Percentiles rank a stretch among this genome's conserved stretches.
phyloP scores from a whole-genome alignment of 2,113 vertebrate genomes.

The Microcebus murinus region DNA sequence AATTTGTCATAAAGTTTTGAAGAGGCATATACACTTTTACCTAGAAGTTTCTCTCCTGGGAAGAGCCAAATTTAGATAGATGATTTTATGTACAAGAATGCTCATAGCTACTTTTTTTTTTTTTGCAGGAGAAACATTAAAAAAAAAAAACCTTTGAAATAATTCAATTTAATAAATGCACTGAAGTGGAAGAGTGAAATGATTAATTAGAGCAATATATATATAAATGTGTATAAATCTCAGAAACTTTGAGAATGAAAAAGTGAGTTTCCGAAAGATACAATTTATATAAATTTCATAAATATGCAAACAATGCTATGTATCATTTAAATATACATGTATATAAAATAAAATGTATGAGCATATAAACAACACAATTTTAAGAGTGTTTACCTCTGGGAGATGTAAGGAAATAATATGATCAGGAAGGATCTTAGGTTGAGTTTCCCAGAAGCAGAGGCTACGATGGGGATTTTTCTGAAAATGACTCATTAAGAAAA shows the following conservation, averaged over 20 bases:
- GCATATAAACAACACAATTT: not conserved
- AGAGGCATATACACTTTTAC: not conserved
- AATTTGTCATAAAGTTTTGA: not conserved
- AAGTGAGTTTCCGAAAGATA: not conserved
- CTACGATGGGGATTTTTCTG: not conserved
- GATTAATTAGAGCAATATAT: not conserved
- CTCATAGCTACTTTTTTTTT: not conserved
- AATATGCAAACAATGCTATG: not conserved
- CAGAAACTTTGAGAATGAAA: not conserved
- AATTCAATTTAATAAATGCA: conserved; percentile 45
- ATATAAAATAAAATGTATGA: not conserved
- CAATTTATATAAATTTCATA: not conserved
- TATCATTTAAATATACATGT: not conserved
- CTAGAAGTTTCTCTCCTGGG: not conserved
- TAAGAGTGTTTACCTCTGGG: not conserved
- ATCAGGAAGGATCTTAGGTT: not conserved
- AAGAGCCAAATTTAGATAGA: conserved; percentile 2
- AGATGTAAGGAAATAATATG: not conserved
- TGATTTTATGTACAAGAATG: not conserved
- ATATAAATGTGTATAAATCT: not conserved
- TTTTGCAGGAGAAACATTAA: not conserved
- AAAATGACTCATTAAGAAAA: not conserved
- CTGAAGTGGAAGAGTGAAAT: not conserved
- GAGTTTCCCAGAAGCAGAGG: not conserved
- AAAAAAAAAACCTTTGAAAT: not conserved